Conservation (phyloP, 2,888 invertebrate genomes). For the Galerucella pusilla region DNA sequence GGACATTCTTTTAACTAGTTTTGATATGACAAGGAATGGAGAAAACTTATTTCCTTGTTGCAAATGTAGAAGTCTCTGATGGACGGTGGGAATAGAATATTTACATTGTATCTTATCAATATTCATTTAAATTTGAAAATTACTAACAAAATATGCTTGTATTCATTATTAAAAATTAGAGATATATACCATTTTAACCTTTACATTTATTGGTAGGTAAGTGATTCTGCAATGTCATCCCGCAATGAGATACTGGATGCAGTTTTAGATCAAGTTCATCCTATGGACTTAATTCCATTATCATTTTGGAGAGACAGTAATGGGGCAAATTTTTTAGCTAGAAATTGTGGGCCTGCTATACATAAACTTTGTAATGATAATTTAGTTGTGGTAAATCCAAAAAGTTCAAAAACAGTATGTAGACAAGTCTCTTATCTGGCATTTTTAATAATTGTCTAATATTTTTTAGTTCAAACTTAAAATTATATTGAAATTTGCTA, state of each 20-base stretch:
- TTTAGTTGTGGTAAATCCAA: conserved; percentile 60
- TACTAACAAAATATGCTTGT: too few species aligned
- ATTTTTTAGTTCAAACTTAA: conserved; percentile 50
- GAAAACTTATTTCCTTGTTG: too few species aligned
- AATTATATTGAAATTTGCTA: conserved; percentile 64
- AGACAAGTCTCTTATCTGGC: neutral
- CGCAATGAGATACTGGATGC: conserved; percentile 60
- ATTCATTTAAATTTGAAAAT: too few species aligned
- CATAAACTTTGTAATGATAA: conserved; percentile 65
- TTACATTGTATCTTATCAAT: too few species aligned
- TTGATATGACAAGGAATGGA: too few species aligned
- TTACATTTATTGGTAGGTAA: conserved; percentile 40
- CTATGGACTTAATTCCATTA: conserved; percentile 67
- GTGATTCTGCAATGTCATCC: conserved; percentile 56
- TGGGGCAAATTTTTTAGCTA: conserved; percentile 64
- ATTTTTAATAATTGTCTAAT: neutral
- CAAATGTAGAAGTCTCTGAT: too few species aligned
- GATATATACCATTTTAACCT: too few species aligned
- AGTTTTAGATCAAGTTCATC: conserved; percentile 64
- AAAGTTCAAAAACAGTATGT: conserved; percentile 53
- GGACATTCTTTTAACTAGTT: too few species aligned
- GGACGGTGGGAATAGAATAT: too few species aligned
- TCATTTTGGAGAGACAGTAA: conserved; percentile 57
- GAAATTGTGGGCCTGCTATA: conserved; percentile 67
- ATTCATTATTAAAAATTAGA: too few species aligned